phyloP scores from a whole-genome alignment of 1,140 invertebrate species.

The Drosophila nebulosa region DNA sequence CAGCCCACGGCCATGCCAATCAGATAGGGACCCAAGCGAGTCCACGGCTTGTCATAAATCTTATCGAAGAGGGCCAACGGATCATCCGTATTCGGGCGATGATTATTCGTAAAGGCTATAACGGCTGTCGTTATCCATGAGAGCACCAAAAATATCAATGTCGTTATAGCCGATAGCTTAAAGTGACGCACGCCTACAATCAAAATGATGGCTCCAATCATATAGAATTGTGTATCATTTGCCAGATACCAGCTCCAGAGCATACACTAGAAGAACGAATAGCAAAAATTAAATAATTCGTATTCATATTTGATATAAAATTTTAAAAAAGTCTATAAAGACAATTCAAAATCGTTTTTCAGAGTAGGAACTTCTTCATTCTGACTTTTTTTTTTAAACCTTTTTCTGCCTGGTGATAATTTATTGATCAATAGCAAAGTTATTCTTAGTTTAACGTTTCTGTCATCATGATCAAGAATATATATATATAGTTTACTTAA shows the following conservation, averaged over 20 bases:
- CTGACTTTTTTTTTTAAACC: too few relatives aligned
- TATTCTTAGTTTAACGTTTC: too few relatives aligned
- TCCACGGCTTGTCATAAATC: conserved; percentile 94
- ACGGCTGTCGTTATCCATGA: conserved; percentile 90
- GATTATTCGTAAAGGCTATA: conserved; percentile 89
- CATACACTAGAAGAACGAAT: conserved; percentile 87
- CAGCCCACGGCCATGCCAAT: conserved; percentile 92
- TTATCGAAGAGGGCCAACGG: conserved; percentile 92
- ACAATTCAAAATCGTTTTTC: too few relatives aligned
- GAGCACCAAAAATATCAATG: conserved; percentile 86
- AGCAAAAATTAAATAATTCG: too few relatives aligned
- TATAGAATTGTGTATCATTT: conserved; percentile 92
- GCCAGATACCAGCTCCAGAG: conserved; percentile 94
- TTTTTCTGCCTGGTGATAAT: too few relatives aligned
- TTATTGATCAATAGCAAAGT: too few relatives aligned
- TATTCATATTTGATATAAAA: too few relatives aligned
- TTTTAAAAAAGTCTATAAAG: too few relatives aligned
- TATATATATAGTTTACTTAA: too few relatives aligned
- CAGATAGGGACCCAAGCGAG: conserved; percentile 89
- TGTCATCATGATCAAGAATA: too few relatives aligned
- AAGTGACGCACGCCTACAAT: conserved; percentile 89
- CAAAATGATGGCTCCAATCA: conserved; percentile 89
- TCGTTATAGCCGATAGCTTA: conserved; percentile 85
- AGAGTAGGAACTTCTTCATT: too few relatives aligned
- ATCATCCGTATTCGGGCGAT: conserved; percentile 90